Conservation (phyloP, 2,797 vertebrate species). For the Coilia nasus region DNA sequence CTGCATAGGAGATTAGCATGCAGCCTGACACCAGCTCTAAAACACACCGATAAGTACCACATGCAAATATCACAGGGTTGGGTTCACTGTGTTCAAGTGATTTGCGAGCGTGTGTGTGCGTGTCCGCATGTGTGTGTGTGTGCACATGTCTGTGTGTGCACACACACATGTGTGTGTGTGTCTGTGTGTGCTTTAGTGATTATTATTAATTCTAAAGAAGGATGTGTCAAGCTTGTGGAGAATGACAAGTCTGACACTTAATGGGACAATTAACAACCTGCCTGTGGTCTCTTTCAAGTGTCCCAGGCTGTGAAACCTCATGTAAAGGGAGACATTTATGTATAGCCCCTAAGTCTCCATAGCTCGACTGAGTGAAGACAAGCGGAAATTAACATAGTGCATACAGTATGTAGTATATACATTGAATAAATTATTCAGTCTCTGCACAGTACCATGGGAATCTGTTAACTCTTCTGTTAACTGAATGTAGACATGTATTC, state of each 20-base stretch:
- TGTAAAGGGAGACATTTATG: neutral
- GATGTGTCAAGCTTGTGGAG: neutral
- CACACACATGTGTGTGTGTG: neutral
- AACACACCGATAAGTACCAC: conserved; percentile 1
- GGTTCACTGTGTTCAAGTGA: neutral
- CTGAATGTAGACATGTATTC: too few species aligned
- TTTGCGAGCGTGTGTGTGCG: neutral
- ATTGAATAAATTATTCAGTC: too few species aligned
- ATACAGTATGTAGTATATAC: too few species aligned
- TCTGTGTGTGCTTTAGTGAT: neutral
- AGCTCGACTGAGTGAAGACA: too few species aligned
- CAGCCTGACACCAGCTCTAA: neutral
- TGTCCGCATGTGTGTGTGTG: neutral
- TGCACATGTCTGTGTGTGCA: neutral
- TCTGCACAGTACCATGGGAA: too few species aligned
- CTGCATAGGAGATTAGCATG: neutral
- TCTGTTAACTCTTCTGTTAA: too few species aligned
- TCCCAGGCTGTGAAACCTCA: neutral
- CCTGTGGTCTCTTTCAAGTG: neutral
- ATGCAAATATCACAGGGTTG: neutral
- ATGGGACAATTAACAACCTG: neutral
- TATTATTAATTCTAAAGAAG: neutral
- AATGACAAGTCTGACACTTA: neutral
- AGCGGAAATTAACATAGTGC: too few species aligned
- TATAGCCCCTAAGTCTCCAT: too few species aligned